A percentile compares a stretch with the other conserved stretches of the same genome.
Conservation (phyloP, 2,888 invertebrate genomes). For the Caenorhabditis sinica region DNA sequence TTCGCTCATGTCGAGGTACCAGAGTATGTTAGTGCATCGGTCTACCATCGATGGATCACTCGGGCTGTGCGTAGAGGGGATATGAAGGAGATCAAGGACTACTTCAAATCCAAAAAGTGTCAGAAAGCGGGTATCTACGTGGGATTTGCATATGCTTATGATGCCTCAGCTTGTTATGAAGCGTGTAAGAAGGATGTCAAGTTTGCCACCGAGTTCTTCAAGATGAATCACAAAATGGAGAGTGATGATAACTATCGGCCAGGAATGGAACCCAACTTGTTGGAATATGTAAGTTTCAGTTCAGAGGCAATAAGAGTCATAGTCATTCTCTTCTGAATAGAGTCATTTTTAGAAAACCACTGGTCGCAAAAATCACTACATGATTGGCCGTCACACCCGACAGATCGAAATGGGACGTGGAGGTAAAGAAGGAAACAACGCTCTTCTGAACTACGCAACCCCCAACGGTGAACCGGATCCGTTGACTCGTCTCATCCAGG, state of each 20-base stretch:
- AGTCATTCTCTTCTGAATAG: background rate
- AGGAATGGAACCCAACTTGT: constrained; percentile 68
- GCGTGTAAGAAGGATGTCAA: constrained; percentile 60
- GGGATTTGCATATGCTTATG: constrained; percentile 57
- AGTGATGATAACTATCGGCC: constrained; percentile 37
- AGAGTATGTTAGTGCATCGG: constrained; percentile 58
- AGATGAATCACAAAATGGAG: constrained; percentile 53
- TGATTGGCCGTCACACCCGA: constrained; percentile 84
- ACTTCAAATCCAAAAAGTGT: constrained; percentile 67
- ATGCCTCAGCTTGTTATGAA: constrained; percentile 35
- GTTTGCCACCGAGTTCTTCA: constrained; percentile 67
- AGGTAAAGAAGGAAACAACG: constrained; percentile 86
- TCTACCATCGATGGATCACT: constrained; percentile 66
- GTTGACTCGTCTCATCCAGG: constrained; percentile 41
- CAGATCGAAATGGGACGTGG: constrained; percentile 84
- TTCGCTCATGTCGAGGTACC: constrained; percentile 44
- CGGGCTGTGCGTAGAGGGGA: constrained; percentile 65
- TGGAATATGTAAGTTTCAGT: constrained; percentile 62
- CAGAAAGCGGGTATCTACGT: constrained; percentile 21
- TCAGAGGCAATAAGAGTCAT: no score
- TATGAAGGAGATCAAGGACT: constrained; percentile 66
- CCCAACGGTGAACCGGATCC: background rate
- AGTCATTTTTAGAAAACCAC: constrained; percentile 73
- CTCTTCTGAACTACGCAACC: constrained; percentile 84
- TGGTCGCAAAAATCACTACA: constrained; percentile 83